A percentile compares a stretch with the other conserved stretches of the same genome.
Evolutionary conservation across 2,113 vertebrate genomes (phyloP).

Genomic region (Nibea albiflora): DNA sequence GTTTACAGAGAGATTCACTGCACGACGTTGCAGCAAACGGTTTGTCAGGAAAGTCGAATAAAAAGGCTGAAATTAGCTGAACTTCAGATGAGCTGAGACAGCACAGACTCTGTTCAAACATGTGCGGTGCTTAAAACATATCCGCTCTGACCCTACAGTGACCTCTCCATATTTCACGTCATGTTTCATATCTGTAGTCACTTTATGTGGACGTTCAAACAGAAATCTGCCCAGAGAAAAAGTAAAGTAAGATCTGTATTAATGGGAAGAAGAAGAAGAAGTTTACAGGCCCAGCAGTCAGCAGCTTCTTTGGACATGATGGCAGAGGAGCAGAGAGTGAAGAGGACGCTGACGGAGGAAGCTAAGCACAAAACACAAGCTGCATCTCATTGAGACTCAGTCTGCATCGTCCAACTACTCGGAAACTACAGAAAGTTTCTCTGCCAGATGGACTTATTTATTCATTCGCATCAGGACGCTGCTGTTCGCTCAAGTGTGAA

Average conservation of each 20-base stretch:
- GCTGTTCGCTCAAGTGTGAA: conserved; percentile 9
- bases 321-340: too few relatives aligned
- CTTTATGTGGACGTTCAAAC: neutral
- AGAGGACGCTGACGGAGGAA: too few relatives aligned
- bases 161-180: neutral
- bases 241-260: too few relatives aligned
- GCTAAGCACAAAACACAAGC: neutral
- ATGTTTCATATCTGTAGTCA: neutral
- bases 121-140: neutral
- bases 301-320: too few relatives aligned
- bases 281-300: too few relatives aligned
- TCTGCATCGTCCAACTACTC: neutral
- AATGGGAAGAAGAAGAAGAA: too few relatives aligned
- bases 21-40: neutral
- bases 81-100: conserved; percentile 20
- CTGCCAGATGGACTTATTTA: conserved; percentile 6
- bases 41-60: neutral
- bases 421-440: conserved; percentile 2
- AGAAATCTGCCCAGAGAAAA: too few relatives aligned
- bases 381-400: neutral
- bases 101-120: neutral
- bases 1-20: neutral
- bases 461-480: conserved; percentile 17
- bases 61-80: conserved; percentile 10
- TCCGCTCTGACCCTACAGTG: neutral